Evolutionary conservation across 2,797 vertebrate species (phyloP).

Genomic region (Melanotaenia trifasciata): DNA sequence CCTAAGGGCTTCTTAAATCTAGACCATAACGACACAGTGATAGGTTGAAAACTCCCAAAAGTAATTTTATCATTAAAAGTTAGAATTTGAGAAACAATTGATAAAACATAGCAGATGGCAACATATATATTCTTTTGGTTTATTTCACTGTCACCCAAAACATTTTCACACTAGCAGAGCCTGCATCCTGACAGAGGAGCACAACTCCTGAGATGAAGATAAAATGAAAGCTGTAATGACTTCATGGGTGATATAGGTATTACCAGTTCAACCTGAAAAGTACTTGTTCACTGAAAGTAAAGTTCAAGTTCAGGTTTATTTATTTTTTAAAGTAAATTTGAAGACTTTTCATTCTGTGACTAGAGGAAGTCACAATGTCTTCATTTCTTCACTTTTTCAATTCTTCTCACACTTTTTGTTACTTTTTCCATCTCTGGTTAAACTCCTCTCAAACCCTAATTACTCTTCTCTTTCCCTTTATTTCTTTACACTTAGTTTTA

Average conservation of each 20-base stretch:
- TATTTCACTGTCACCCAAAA: neutral
- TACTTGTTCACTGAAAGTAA: neutral
- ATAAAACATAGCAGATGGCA: neutral
- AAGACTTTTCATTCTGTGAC: neutral
- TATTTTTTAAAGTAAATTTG: neutral
- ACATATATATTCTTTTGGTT: neutral
- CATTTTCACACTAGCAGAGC: neutral
- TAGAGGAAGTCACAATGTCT: neutral
- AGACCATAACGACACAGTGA: constrained; percentile 9
- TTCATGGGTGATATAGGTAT: neutral
- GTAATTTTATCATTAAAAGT: neutral
- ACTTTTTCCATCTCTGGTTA: neutral
- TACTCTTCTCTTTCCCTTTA: neutral
- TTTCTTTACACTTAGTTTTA: neutral
- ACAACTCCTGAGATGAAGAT: neutral
- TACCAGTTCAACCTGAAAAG: neutral
- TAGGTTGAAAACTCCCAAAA: neutral
- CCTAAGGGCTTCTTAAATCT: constrained; percentile 33
- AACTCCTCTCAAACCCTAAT: neutral
- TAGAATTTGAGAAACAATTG: neutral
- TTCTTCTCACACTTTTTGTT: constrained; percentile 1
- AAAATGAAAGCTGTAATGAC: neutral
- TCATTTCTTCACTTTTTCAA: neutral
- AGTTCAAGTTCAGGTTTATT: neutral
- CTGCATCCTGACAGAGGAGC: neutral